These are phyloP conservation scores for Globia sparganii DNA, from an alignment of 2,888 invertebrate species.

Conservation along the genomic window DNA sequence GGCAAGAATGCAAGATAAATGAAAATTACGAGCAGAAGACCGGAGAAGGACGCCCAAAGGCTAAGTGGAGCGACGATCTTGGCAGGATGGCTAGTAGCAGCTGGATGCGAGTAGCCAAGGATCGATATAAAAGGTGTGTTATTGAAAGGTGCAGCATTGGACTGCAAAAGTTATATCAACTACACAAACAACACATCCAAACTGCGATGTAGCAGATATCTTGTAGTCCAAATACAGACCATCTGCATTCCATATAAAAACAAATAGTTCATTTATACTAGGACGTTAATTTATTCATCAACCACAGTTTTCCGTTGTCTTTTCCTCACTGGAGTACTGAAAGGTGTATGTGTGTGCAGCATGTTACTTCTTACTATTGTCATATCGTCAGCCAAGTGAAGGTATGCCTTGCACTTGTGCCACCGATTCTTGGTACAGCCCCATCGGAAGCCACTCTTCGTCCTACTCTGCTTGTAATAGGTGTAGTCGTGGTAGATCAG, in stretches of 20 bases:
- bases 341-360: slow-evolving; percentile 84
- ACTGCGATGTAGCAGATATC: background rate
- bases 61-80: too few species aligned
- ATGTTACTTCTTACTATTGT: slow-evolving; percentile 86
- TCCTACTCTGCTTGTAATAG: slow-evolving; percentile 86
- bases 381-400: slow-evolving; percentile 86
- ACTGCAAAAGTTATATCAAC: too few species aligned
- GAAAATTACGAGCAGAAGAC: background rate
- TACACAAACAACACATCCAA: too few species aligned
- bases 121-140: background rate
- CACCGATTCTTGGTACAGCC: slow-evolving; percentile 88
- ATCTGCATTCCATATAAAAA: background rate
- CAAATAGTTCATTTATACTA: background rate
- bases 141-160: too few species aligned
- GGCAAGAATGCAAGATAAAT: background rate
- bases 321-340: slow-evolving; percentile 55
- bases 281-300: slow-evolving; percentile 20
- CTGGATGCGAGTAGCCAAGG: background rate
- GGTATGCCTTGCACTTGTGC: slow-evolving; percentile 86
- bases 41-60: background rate
- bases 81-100: background rate
- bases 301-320: slow-evolving; percentile 27
- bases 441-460: slow-evolving; percentile 85
- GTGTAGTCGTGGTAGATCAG: slow-evolving; percentile 84
- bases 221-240: slow-evolving; percentile 7